Percentiles rank a stretch among this genome's conserved stretches.
Conservation (phyloP, 2,797 vertebrate species). For the Gobionotothen gibberifrons region DNA sequence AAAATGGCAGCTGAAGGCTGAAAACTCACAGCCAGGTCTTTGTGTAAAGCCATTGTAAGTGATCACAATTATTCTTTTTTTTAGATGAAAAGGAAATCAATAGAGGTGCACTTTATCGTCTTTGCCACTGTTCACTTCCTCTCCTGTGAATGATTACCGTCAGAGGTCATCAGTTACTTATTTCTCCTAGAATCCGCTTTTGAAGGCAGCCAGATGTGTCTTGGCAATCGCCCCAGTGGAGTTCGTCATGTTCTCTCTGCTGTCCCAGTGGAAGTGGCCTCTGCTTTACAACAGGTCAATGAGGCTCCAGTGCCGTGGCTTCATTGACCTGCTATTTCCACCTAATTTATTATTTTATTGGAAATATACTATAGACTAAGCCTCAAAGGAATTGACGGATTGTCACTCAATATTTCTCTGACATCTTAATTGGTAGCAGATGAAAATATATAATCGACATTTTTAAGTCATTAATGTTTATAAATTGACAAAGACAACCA, state of each 20-base stretch:
- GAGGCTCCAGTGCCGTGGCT: background rate
- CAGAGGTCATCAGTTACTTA: conserved; percentile 34
- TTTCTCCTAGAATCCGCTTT: conserved; percentile 41
- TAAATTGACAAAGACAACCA: background rate
- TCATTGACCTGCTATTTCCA: conserved; percentile 29
- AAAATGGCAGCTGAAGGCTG: background rate
- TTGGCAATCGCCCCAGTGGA: background rate
- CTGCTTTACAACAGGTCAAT: conserved; percentile 21
- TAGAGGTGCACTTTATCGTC: background rate
- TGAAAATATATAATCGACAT: too few relatives aligned
- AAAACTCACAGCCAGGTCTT: background rate
- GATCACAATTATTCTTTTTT: background rate
- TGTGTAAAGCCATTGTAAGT: conserved; percentile 2
- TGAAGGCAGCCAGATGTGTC: conserved; percentile 22
- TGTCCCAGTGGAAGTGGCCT: conserved; percentile 17
- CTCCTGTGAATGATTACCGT: conserved; percentile 25
- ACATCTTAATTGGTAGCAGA: background rate
- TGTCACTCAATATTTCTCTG: background rate
- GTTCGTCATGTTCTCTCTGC: conserved; percentile 17
- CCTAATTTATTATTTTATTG: background rate
- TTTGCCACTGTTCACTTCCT: background rate
- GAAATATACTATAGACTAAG: too few relatives aligned
- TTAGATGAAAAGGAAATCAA: conserved; percentile 7
- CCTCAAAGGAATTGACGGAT: background rate
- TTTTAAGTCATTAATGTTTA: too few relatives aligned